Conservation (phyloP, 2,888 invertebrate genomes). For the Chrysolina oricalcia region DNA sequence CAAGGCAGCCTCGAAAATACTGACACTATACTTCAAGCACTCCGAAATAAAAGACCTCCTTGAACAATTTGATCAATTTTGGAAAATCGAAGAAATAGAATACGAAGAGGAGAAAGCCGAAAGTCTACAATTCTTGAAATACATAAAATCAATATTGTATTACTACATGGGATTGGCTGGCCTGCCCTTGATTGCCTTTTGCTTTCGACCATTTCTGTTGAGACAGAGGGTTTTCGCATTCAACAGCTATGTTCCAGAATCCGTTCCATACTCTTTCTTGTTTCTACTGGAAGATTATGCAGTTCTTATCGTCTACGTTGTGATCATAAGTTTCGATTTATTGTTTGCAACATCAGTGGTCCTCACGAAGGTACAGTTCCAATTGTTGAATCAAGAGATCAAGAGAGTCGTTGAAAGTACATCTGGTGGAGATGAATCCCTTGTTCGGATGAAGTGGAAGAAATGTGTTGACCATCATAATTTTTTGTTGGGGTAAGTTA, state of each 20-base stretch:
- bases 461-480: conserved; percentile 37
- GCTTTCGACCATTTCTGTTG: conserved; percentile 20
- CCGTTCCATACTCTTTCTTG: background rate
- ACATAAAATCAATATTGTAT: conserved; percentile 11
- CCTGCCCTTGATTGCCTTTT: conserved; percentile 14
- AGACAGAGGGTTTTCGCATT: background rate
- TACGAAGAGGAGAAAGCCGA: conserved; percentile 19
- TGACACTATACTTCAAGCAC: background rate
- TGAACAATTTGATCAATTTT: conserved; percentile 11
- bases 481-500: conserved; percentile 35
- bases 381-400: conserved; percentile 26
- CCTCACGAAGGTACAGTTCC: conserved; percentile 19
- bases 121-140: background rate
- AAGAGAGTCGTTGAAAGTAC: background rate
- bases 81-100: conserved; percentile 32
- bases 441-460: background rate
- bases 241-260: conserved; percentile 27
- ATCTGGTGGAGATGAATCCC: background rate
- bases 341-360: conserved; percentile 20
- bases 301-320: conserved; percentile 9
- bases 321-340: conserved; percentile 14
- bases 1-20: conserved; percentile 24
- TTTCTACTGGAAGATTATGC: conserved; percentile 26
- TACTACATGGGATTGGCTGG: background rate
- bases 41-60: conserved; percentile 16